Conservation (phyloP, 2,888 invertebrate genomes). For the Slavum lentiscoides region DNA sequence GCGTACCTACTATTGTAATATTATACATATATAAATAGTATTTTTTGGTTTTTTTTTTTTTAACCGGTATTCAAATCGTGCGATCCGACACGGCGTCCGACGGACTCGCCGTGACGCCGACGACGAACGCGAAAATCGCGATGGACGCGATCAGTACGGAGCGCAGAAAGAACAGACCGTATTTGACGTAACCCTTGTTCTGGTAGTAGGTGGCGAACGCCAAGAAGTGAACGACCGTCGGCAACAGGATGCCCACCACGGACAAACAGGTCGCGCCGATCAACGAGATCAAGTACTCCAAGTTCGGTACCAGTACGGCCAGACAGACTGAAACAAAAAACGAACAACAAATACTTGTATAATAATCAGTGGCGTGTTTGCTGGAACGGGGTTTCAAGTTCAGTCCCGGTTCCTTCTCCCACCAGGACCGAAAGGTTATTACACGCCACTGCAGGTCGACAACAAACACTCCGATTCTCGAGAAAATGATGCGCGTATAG, state of each 20-base stretch:
- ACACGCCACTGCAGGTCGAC: no score
- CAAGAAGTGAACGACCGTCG: constrained; percentile 83
- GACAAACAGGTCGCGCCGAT: constrained; percentile 87
- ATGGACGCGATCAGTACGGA: background rate
- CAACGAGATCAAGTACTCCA: constrained; percentile 72
- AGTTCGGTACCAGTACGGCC: constrained; percentile 81
- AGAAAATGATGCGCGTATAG: no score
- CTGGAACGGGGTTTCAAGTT: no score
- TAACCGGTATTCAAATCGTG: background rate
- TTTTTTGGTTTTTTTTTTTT: no score
- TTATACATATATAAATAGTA: no score
- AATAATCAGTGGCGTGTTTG: no score
- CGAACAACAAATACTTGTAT: constrained; percentile 54
- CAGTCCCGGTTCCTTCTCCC: no score
- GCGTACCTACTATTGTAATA: no score
- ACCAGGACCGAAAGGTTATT: no score
- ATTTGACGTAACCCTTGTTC: background rate
- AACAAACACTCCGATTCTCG: no score
- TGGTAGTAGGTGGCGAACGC: constrained; percentile 74
- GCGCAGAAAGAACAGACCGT: background rate
- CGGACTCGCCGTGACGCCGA: background rate
- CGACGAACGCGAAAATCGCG: background rate
- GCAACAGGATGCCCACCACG: constrained; percentile 84
- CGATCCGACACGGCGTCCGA: background rate
- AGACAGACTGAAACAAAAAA: constrained; percentile 63